These are phyloP conservation scores for Dufourea novaeangliae DNA, from an alignment of 1,140 invertebrate genomes.

Conservation along the genomic window DNA sequence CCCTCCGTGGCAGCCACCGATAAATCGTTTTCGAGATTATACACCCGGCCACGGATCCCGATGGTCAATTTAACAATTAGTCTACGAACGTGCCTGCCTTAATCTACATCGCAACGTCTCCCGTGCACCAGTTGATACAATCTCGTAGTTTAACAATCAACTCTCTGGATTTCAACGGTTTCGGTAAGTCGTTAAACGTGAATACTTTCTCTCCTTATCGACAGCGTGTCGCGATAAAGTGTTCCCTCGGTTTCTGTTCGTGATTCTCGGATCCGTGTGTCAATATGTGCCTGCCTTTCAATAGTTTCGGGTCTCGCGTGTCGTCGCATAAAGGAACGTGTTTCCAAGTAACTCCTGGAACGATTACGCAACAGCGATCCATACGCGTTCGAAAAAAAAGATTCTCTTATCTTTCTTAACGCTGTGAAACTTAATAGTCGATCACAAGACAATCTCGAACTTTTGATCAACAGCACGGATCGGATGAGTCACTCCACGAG, in stretches of 20 bases:
- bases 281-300: too few species aligned
- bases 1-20: slow-evolving; percentile 1
- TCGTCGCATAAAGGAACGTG: too few species aligned
- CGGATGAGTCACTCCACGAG: too few species aligned
- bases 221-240: not conserved
- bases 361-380: too few species aligned
- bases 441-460: not conserved
- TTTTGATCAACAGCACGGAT: not conserved
- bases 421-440: too few species aligned
- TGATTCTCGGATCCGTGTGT: not conserved
- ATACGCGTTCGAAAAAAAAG: too few species aligned
- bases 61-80: slow-evolving; percentile 27
- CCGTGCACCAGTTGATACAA: not conserved
- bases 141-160: not conserved
- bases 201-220: not conserved
- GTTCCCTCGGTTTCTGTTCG: not conserved
- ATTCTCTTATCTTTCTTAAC: too few species aligned
- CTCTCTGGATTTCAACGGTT: not conserved
- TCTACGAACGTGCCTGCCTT: not conserved
- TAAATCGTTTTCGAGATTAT: slow-evolving; percentile 28
- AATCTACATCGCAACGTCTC: not conserved
- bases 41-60: not conserved
- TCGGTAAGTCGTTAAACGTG: not conserved
- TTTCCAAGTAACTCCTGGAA: too few species aligned
- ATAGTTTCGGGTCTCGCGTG: too few species aligned